phyloP scores from a whole-genome alignment of 1,140 invertebrate genomes.

The Patella vulgata region DNA sequence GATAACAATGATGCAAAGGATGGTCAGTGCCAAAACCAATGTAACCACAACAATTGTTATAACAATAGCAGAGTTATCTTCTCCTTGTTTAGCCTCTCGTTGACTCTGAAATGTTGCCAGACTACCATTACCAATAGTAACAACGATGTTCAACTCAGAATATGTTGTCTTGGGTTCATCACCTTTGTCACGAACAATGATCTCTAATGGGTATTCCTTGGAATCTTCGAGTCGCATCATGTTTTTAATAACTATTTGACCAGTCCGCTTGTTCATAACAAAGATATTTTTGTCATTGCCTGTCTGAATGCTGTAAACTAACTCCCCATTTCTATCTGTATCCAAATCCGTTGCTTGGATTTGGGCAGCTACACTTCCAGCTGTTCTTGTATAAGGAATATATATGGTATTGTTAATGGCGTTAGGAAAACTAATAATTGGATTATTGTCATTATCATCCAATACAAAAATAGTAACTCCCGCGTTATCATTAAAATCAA shows the following conservation, averaged over 20 bases:
- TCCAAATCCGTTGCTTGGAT: conserved; percentile 42
- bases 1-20: conserved; percentile 53
- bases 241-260: conserved; percentile 66
- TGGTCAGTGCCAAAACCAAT: conserved; percentile 46
- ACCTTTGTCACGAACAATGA: conserved; percentile 35
- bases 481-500: background rate
- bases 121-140: conserved; percentile 46
- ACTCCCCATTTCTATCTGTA: conserved; percentile 35
- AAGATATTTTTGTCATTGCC: conserved; percentile 77
- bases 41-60: conserved; percentile 55
- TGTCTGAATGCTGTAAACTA: conserved; percentile 36
- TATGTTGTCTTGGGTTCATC: conserved; percentile 29
- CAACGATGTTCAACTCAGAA: conserved; percentile 39
- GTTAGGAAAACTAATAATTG: conserved; percentile 41
- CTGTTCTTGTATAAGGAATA: conserved; percentile 24
- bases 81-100: conserved; percentile 25
- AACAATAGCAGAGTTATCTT: conserved; percentile 52
- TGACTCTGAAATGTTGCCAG: background rate
- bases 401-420: conserved; percentile 37
- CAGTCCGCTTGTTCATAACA: conserved; percentile 85
- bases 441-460: conserved; percentile 48
- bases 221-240: conserved; percentile 35
- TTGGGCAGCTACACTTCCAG: conserved; percentile 32
- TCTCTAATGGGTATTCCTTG: conserved; percentile 35
- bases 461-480: conserved; percentile 18